Evolutionary conservation across 2,113 vertebrate genomes (phyloP).

Genomic region (Equus quagga): DNA sequence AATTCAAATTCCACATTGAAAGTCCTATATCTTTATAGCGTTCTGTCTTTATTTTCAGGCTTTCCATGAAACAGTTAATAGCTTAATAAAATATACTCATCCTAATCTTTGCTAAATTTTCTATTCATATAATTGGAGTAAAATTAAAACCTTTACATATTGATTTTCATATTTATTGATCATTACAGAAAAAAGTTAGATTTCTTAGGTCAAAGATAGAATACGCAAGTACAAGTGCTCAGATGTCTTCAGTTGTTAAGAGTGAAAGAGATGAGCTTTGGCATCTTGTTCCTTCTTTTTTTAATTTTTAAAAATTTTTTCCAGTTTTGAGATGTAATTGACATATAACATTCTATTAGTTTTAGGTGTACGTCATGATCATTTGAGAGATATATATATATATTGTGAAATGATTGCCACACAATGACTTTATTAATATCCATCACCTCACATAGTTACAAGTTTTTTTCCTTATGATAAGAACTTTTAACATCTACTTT

Average conservation of each 20-base stretch:
- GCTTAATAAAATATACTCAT: neutral
- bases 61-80: neutral
- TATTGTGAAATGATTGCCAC: neutral
- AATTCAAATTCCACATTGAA: slow-evolving; percentile 40
- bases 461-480: neutral
- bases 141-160: neutral
- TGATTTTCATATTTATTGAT: slow-evolving; percentile 4
- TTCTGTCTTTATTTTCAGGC: slow-evolving; percentile 42
- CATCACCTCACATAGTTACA: neutral
- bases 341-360: neutral
- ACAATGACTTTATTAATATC: neutral
- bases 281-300: neutral
- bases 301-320: neutral
- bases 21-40: neutral
- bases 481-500: neutral
- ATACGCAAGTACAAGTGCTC: neutral
- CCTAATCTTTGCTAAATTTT: slow-evolving; percentile 48
- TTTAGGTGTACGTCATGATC: neutral
- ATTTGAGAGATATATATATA: neutral
- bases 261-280: neutral
- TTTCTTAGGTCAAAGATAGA: slow-evolving; percentile 12
- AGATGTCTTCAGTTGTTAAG: neutral
- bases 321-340: neutral
- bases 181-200: neutral
- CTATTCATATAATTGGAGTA: neutral